phyloP scores from a whole-genome alignment of 2,888 invertebrate species.

The Alcis repandata region DNA sequence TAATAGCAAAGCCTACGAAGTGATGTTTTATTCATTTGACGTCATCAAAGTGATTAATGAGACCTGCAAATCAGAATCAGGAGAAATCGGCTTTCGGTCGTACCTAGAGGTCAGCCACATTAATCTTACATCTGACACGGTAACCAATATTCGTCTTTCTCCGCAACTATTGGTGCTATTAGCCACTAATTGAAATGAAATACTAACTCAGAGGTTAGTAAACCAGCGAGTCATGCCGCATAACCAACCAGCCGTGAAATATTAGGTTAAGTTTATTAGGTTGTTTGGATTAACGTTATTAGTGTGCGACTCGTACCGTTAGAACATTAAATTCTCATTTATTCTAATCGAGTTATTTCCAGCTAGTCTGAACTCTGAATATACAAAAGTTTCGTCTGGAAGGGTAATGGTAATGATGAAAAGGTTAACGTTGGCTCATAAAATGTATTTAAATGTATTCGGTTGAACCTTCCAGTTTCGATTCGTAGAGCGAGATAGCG shows the following conservation, averaged over 20 bases:
- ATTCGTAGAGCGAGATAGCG: constrained; percentile 53
- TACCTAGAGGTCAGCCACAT: constrained; percentile 59
- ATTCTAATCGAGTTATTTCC: constrained; percentile 29
- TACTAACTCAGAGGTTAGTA: constrained; percentile 47
- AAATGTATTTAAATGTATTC: constrained; percentile 54
- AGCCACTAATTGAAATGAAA: constrained; percentile 47
- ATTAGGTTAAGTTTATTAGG: constrained; percentile 46
- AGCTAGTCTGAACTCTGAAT: not conserved
- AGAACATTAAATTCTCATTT: constrained; percentile 41
- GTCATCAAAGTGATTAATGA: constrained; percentile 63
- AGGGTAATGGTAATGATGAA: constrained; percentile 20
- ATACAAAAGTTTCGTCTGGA: constrained; percentile 6
- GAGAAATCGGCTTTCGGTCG: constrained; percentile 58
- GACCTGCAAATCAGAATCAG: constrained; percentile 54
- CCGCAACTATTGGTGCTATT: constrained; percentile 23
- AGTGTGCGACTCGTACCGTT: constrained; percentile 27
- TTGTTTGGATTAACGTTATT: constrained; percentile 39
- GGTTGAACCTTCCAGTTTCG: constrained; percentile 56
- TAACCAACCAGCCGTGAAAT: constrained; percentile 48
- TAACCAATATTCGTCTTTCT: constrained; percentile 48
- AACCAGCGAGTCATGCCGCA: constrained; percentile 48
- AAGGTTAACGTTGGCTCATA: constrained; percentile 36
- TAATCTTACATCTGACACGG: constrained; percentile 62
- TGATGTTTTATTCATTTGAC: constrained; percentile 59
- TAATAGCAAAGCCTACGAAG: constrained; percentile 43